phyloP scores from a whole-genome alignment of 1,140 invertebrate genomes.

The Theocolax elegans region DNA sequence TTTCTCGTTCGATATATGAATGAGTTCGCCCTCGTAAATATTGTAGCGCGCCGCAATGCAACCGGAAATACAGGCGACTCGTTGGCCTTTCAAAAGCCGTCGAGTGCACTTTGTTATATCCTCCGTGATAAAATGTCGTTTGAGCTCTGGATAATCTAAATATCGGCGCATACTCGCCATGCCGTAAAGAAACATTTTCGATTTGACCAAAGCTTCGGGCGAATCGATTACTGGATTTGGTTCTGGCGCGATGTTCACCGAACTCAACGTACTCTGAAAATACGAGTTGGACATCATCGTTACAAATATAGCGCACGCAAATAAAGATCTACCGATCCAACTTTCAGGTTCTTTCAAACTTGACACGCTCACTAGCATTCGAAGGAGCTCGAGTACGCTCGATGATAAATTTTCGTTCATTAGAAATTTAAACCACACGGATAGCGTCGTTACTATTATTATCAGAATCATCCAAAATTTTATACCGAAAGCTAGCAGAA shows the following conservation, averaged over 20 bases:
- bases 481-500: not conserved
- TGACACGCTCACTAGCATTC: not conserved
- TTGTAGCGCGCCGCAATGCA: not conserved
- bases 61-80: not conserved
- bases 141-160: not conserved
- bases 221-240: not conserved
- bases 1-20: not conserved
- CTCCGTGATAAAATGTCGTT: not conserved
- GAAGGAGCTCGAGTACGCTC: not conserved
- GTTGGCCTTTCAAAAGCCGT: not conserved
- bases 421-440: not conserved
- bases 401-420: not conserved
- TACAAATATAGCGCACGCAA: not conserved
- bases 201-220: not conserved
- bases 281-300: not conserved
- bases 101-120: not conserved
- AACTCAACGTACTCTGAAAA: not conserved
- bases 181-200: not conserved
- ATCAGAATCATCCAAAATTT: not conserved
- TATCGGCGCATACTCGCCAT: not conserved
- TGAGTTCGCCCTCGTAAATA: not conserved
- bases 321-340: not conserved
- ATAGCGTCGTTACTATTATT: not conserved
- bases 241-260: not conserved
- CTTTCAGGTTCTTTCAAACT: not conserved